These are phyloP conservation scores for Parus major DNA, from an alignment of 2,113 vertebrate species.

Conservation along the genomic window DNA sequence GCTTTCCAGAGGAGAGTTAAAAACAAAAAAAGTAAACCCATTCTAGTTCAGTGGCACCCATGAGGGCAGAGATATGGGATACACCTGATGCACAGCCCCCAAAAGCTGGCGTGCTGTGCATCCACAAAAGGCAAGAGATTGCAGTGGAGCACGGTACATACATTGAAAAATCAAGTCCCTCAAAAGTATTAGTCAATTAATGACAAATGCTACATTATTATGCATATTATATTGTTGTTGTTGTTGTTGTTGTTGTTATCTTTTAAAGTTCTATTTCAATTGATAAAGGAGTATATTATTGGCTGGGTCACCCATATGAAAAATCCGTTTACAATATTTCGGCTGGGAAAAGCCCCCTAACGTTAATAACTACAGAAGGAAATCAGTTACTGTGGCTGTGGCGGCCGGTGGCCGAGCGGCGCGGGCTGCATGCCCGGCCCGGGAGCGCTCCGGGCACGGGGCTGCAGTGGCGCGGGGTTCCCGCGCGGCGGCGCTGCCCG, in stretches of 20 bases:
- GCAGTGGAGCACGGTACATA: rapidly evolving
- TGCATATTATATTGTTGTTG: too few relatives aligned
- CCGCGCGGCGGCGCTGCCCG: slow-evolving; percentile 26
- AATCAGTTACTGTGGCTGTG: rapidly evolving
- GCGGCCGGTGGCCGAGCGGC: rapidly evolving
- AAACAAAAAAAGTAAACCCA: not conserved
- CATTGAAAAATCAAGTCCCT: not conserved
- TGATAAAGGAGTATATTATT: not conserved
- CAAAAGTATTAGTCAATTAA: not conserved
- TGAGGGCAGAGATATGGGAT: not conserved
- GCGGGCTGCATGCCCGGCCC: not conserved
- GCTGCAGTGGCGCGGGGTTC: not conserved
- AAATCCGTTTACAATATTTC: not conserved
- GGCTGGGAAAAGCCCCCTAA: not conserved
- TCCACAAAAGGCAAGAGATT: not conserved
- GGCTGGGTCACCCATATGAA: not conserved
- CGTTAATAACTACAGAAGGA: not conserved
- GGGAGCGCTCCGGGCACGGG: not conserved
- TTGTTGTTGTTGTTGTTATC: rapidly evolving
- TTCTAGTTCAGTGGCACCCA: not conserved
- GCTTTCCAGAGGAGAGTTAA: not conserved
- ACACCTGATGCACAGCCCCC: not conserved
- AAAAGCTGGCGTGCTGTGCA: rapidly evolving
- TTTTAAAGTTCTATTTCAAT: not conserved
- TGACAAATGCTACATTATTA: not conserved